Base-by-base conservation (phyloP, 53 echinoderm and acorn worm genomes). In the Glandiceps talaboti region DNA sequence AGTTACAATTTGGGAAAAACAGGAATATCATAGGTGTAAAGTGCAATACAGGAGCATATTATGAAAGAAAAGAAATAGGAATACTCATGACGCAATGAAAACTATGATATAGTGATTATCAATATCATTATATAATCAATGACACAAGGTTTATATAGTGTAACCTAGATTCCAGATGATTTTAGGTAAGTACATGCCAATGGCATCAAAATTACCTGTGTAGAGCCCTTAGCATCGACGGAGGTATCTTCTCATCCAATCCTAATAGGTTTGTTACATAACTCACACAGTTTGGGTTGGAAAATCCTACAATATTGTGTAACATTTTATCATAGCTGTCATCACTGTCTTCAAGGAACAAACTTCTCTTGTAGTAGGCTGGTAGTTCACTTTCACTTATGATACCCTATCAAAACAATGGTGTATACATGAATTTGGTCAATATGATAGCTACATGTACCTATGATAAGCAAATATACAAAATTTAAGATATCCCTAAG, bases 321-420 rank as follows among this genome's bases (percentile, higher is more conserved):
- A 95, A 84, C 83, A 92, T 88, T 31, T 92, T 90, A 28, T 90
- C 85, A 74, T 95, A 95, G 1, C 83, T 83, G 32, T 95, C 96
- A 30, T 74, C 33, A 1, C 90, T 85, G 75, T 95, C 90, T 14
- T 85, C 83, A 32, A 88, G 87, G 31, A 85, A 77, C 30, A 83
- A 76, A 29, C 93, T 90, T 30, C 90, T 84, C 14, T 87, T 85
- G 73, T 89, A 95, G 33, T 92, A 87, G 29, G 90, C 90, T 0
- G 92, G 95, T 14, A 92, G 83, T 26, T 92, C 92, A 30, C 85
- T 81, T 33, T 95, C 92, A 0, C 82, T 86, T 31, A 95, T 79
- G 28, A 94, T 74, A 29, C 95, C 95, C 95, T 94, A 73, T 1
- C 30, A 33, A n/a, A n/a, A n/a, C n/a, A n/a, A n/a, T n/a, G n/a